Evolutionary conservation across 2,113 vertebrate species (phyloP).

Genomic region (Laticauda laticaudata): DNA sequence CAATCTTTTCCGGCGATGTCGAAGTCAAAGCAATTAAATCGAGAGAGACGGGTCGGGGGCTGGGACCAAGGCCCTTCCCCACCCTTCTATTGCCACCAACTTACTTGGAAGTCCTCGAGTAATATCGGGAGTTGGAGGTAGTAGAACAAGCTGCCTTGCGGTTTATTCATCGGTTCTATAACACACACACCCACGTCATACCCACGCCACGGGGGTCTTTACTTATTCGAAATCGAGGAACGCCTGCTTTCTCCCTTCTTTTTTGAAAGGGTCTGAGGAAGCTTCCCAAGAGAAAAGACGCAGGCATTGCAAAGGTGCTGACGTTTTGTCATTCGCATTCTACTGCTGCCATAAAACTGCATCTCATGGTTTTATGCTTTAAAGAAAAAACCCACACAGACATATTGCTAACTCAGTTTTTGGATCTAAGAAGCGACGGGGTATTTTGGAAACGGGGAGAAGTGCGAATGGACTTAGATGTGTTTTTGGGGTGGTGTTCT

Average conservation of each 20-base stretch:
- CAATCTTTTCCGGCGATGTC: neutral
- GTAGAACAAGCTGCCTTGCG: neutral
- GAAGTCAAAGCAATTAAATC: neutral
- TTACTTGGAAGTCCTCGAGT: neutral
- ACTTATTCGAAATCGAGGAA: neutral
- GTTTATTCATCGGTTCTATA: neutral
- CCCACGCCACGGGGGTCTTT: neutral
- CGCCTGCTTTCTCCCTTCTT: neutral
- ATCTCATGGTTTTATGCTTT: neutral
- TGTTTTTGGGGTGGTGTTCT: neutral
- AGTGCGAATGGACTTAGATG: neutral
- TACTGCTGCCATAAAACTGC: neutral
- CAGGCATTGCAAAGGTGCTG: conserved; percentile 18
- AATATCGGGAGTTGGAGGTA: neutral
- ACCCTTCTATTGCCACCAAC: neutral
- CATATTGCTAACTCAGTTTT: too few species aligned
- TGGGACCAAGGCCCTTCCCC: neutral
- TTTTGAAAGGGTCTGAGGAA: neutral
- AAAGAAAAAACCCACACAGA: neutral
- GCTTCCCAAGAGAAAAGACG: neutral
- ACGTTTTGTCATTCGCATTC: neutral
- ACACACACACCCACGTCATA: neutral
- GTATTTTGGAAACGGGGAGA: neutral
- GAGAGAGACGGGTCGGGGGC: neutral
- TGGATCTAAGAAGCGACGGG: neutral